These are phyloP conservation scores for Tursiops truncatus DNA, from an alignment of 2,113 vertebrate genomes.

Conservation along the genomic window DNA sequence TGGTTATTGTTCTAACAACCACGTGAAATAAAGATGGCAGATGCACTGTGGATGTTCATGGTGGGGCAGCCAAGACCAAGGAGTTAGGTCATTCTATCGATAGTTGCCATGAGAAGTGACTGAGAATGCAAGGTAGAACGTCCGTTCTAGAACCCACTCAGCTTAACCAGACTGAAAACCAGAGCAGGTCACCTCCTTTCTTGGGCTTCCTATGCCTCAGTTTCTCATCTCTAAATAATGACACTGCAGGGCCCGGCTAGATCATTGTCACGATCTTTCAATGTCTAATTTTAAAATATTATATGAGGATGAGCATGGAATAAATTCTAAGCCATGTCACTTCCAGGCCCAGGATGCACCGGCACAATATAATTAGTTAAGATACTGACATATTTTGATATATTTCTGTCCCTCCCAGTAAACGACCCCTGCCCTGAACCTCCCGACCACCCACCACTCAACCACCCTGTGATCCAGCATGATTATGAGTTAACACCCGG, in stretches of 20 bases:
- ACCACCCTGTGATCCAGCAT: not conserved
- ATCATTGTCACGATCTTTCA: not conserved
- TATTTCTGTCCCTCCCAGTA: not conserved
- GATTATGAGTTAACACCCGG: not conserved
- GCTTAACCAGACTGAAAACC: not conserved
- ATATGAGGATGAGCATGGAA: not conserved
- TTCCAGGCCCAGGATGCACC: not conserved
- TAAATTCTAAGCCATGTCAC: not conserved
- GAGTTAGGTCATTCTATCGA: too few relatives aligned
- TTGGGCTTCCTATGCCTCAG: not conserved
- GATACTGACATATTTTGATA: not conserved
- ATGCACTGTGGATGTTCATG: not conserved
- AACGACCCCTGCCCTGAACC: not conserved
- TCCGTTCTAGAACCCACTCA: not conserved
- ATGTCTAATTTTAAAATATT: not conserved
- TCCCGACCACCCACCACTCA: not conserved
- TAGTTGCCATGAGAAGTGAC: not conserved
- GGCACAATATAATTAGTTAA: not conserved
- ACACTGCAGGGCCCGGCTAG: not conserved
- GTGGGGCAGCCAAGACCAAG: not conserved
- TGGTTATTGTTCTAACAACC: not conserved
- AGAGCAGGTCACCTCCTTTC: not conserved
- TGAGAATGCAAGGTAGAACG: accelerated
- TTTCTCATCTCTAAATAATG: not conserved
- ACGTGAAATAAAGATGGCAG: not conserved